Evolutionary conservation across 1,140 invertebrate species (phyloP).

Genomic region (Musca vetustissima): DNA sequence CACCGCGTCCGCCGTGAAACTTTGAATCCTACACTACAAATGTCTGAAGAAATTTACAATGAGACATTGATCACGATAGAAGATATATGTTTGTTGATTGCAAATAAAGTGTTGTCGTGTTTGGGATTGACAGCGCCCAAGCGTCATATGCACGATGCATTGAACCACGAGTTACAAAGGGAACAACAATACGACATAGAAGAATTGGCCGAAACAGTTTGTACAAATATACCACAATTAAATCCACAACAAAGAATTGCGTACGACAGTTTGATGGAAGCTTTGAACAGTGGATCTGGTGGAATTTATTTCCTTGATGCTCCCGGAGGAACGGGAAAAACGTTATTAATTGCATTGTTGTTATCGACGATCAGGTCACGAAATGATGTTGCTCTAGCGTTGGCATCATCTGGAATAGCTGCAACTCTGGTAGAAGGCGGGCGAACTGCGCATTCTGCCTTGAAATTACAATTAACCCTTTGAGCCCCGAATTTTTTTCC

Average conservation of each 20-base stretch:
- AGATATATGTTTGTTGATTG: not conserved
- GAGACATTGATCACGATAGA: not conserved
- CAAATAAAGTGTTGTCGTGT: not conserved
- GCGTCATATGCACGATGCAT: not conserved
- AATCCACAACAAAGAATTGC: not conserved
- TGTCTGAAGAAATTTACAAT: not conserved
- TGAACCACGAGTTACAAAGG: not conserved
- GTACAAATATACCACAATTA: not conserved
- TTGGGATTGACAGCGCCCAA: not conserved
- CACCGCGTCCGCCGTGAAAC: not conserved
- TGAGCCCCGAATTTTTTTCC: too few species aligned
- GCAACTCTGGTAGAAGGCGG: conserved; percentile 59
- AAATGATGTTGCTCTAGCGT: conserved; percentile 39
- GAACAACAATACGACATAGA: not conserved
- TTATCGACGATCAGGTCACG: conserved; percentile 31
- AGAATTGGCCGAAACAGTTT: not conserved
- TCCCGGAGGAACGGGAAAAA: conserved; percentile 20
- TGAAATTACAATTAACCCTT: too few species aligned
- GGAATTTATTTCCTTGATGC: not conserved
- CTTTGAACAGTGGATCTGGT: not conserved
- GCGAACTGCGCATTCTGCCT: conserved; percentile 59
- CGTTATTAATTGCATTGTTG: conserved; percentile 9
- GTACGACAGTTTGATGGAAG: not conserved
- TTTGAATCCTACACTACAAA: not conserved
- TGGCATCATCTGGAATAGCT: conserved; percentile 58